These are phyloP conservation scores for Ochotona curzoniae DNA, from an alignment of 2,113 vertebrate species.

Conservation along the genomic window DNA sequence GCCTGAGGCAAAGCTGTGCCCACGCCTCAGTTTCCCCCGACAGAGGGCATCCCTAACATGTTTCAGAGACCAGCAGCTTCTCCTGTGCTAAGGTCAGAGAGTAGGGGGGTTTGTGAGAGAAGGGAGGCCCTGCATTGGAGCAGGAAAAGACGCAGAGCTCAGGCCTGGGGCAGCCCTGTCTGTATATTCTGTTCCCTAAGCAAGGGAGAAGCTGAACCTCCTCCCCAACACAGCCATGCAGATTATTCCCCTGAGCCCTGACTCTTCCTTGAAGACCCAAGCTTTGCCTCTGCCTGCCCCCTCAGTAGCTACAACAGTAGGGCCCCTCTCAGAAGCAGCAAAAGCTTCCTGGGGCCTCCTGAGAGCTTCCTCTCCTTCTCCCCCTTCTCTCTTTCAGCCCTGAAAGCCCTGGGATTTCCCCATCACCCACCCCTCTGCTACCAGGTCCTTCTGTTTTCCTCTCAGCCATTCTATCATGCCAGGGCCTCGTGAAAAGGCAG, in stretches of 20 bases:
- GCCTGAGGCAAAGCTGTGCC: background rate
- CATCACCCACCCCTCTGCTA: background rate
- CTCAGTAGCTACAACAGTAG: fast-evolving
- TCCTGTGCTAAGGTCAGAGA: background rate
- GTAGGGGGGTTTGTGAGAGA: background rate
- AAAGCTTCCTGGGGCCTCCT: background rate
- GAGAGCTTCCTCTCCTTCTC: slow-evolving; percentile 73
- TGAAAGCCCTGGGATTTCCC: background rate
- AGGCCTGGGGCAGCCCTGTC: background rate
- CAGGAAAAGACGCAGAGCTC: background rate
- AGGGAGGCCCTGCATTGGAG: no score
- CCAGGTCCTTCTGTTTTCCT: background rate
- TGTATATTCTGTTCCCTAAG: background rate
- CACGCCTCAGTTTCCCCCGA: background rate
- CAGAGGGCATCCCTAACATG: background rate
- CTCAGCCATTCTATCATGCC: background rate
- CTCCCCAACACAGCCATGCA: background rate
- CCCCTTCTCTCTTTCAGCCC: background rate
- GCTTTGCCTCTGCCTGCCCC: background rate
- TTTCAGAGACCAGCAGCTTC: background rate
- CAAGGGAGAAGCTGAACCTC: background rate
- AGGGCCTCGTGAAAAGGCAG: background rate
- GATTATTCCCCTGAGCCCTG: background rate
- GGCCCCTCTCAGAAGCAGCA: no score
- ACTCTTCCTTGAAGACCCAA: fast-evolving